phyloP scores from a whole-genome alignment of 2,888 invertebrate species.

The Phrixothrix hirtus region DNA sequence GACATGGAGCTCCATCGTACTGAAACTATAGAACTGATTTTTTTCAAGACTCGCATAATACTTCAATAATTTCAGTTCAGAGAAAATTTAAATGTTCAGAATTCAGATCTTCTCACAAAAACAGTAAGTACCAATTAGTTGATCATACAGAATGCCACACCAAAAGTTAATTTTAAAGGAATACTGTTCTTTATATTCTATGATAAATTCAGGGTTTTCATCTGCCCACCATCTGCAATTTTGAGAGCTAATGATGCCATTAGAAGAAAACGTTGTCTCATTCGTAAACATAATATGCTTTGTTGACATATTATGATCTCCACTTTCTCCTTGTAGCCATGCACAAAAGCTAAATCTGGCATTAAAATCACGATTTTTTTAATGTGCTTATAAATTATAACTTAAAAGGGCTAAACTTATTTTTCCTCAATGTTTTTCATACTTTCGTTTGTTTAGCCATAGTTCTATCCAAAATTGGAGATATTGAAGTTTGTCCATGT shows the following conservation, averaged over 20 bases:
- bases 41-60: slow-evolving; percentile 1
- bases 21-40: not conserved
- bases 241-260: slow-evolving; percentile 3
- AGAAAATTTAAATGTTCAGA: no score
- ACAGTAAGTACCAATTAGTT: slow-evolving; percentile 4
- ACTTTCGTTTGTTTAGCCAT: no score
- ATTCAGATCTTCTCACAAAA: no score
- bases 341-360: no score
- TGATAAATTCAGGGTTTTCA: slow-evolving; percentile 1
- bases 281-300: slow-evolving; percentile 8
- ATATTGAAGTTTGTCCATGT: no score
- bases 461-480: no score
- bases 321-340: slow-evolving; percentile 5
- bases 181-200: slow-evolving; percentile 5
- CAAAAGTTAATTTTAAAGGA: slow-evolving; percentile 12
- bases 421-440: no score
- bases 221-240: slow-evolving; percentile 10
- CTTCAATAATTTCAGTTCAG: slow-evolving; percentile 2
- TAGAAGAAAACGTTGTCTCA: no score
- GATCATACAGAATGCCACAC: slow-evolving; percentile 8
- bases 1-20: no score
- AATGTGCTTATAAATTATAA: no score
- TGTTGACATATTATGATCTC: slow-evolving; percentile 2
- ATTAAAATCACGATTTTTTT: no score
- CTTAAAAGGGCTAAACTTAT: no score